A percentile compares a stretch with the other conserved stretches of the same genome.
phyloP scores from a whole-genome alignment of 2,888 invertebrate genomes.

The Anagyrus pseudococci region DNA sequence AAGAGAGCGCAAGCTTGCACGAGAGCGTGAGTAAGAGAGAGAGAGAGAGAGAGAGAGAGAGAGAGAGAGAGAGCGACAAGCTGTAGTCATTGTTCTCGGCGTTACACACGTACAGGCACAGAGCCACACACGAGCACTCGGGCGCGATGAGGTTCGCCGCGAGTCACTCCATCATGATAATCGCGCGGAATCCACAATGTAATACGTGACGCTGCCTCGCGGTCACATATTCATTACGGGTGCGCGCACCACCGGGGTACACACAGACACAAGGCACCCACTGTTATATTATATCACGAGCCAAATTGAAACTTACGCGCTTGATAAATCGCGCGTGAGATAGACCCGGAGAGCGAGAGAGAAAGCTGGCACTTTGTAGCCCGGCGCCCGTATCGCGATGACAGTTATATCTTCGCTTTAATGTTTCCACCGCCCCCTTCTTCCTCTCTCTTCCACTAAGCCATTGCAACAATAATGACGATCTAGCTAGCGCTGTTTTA shows the following conservation, averaged over 20 bases:
- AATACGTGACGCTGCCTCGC: constrained; percentile 26
- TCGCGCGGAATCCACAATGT: constrained; percentile 31
- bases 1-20: too few relatives aligned
- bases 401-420: too few relatives aligned
- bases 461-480: too few relatives aligned
- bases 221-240: constrained; percentile 24
- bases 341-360: background rate
- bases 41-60: background rate
- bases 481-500: too few relatives aligned
- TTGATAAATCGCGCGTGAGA: constrained; percentile 22
- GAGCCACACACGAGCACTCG: too few relatives aligned
- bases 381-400: background rate
- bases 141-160: too few relatives aligned
- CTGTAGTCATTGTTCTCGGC: too few relatives aligned
- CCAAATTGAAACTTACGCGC: constrained; percentile 36
- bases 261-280: background rate
- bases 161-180: constrained; percentile 28
- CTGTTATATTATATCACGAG: constrained; percentile 14
- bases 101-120: too few relatives aligned
- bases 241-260: background rate
- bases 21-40: too few relatives aligned
- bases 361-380: background rate
- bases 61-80: too few relatives aligned
- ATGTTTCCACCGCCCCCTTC: too few relatives aligned
- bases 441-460: too few relatives aligned